Evolutionary conservation across 2,113 vertebrate genomes (phyloP).

Genomic region (Peucedramus taeniatus): DNA sequence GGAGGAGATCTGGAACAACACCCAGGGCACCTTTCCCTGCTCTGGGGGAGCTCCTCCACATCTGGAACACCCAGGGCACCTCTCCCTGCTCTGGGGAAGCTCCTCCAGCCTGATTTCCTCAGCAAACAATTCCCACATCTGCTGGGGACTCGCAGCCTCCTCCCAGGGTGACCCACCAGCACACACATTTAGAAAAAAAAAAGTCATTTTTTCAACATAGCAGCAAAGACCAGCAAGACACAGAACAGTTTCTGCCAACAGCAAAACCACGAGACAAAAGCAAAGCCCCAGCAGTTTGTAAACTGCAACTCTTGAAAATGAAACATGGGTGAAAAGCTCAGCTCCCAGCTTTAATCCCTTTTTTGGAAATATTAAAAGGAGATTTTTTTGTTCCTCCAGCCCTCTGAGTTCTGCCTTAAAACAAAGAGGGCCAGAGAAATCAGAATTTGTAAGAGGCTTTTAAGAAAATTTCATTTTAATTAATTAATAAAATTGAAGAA

Average conservation of each 20-base stretch:
- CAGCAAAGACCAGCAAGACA: conserved; percentile 55
- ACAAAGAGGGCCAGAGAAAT: not conserved
- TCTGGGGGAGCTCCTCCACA: not conserved
- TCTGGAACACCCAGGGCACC: too few species aligned
- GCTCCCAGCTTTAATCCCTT: not conserved
- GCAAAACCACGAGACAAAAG: not conserved
- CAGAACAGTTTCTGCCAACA: conserved; percentile 26
- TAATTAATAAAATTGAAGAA: too few species aligned
- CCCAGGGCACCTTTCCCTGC: too few species aligned
- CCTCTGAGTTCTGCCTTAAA: not conserved
- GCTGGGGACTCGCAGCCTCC: not conserved
- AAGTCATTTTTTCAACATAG: not conserved
- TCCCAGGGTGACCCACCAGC: not conserved
- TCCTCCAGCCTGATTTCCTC: not conserved
- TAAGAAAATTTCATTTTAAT: too few species aligned
- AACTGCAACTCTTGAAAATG: not conserved
- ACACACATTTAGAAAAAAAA: not conserved
- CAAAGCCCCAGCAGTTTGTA: not conserved
- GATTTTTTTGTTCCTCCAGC: not conserved
- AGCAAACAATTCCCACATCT: not conserved
- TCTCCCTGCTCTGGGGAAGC: not conserved
- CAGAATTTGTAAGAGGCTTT: not conserved
- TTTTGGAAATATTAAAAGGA: not conserved
- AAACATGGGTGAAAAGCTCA: not conserved
- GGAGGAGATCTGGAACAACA: too few species aligned